Base-by-base conservation (phyloP, 2,888 invertebrate species). In the Smittia aterrima region DNA sequence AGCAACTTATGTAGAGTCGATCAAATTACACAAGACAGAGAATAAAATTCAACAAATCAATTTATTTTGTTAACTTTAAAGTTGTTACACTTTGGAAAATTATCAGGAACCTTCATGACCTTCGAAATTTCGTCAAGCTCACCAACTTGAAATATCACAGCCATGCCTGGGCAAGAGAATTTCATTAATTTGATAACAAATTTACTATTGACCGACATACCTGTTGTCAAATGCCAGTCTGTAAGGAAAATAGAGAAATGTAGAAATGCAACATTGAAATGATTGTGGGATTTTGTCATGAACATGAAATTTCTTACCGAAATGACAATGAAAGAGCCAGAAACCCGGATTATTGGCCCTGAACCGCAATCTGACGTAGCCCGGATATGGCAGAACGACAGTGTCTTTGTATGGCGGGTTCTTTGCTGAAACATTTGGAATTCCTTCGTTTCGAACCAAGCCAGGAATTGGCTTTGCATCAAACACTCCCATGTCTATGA, bases 91-190 rank as follows among this genome's bases (percentile, higher is more conserved):
- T 71, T 71, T 27, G 70, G 70, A 54, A 71, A 71, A 6, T 22
- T 22, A 18, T 18, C 22, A 13, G 58, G 58, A 3, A 58, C 22
- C 18, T 18, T 58, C 13, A 22, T 18, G 0, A 88, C 85, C 67
- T 86, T 81, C 0, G 88, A 87, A 81, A 92, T 88, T 78, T 93
- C 88, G 22, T 83, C 80, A 38, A 83, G 79, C 66, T 87, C 85
- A 0, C 93, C 80, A 38, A 80, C 79, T 76, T 80, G 79, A 11
- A 79, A 9, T 25, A 80, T 75, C 16, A 80, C 74, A 7, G 77
- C 80, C 80, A 80, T 80, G 4, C 80, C 70, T 71, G 24, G 27
- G 7, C 1, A 11, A n/a, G 9, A 68, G 13, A 9, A 24, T 47
- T 47, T 47, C 1, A 1, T 22, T 22, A 22, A 47, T n/a, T 47